Evolutionary conservation across 1,140 invertebrate species (phyloP).

Genomic region (Drosophila sturtevanti): DNA sequence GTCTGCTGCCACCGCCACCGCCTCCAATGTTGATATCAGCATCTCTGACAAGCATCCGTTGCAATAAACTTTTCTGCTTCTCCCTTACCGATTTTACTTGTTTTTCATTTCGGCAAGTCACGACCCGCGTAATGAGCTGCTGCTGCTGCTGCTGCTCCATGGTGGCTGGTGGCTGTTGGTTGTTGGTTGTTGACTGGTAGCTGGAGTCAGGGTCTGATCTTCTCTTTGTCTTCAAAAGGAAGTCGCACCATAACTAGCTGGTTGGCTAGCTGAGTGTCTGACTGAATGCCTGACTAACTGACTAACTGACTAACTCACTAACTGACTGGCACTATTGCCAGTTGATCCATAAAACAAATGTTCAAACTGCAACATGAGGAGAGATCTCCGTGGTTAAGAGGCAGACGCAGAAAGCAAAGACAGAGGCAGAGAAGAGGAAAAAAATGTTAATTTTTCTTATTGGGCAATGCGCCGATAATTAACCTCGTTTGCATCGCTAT

Average conservation of each 20-base stretch:
- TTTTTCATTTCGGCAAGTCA: conserved; percentile 80
- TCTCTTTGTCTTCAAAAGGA: conserved; percentile 63
- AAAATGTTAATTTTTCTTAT: conserved; percentile 77
- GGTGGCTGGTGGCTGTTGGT: too few relatives aligned
- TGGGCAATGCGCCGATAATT: conserved; percentile 73
- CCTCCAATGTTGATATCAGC: conserved; percentile 61
- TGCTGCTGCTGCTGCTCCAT: conserved; percentile 1
- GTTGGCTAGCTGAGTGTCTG: conserved; percentile 13
- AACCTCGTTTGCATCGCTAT: conserved; percentile 65
- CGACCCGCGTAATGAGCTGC: conserved; percentile 76
- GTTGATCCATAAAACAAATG: conserved; percentile 14
- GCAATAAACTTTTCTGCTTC: conserved; percentile 57
- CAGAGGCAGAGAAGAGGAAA: background rate
- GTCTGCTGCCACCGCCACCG: conserved; percentile 38
- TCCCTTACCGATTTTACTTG: conserved; percentile 69
- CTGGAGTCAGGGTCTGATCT: conserved; percentile 46
- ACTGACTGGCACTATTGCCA: conserved; percentile 24
- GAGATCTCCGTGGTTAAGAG: background rate
- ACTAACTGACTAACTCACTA: background rate
- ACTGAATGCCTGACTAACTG: background rate
- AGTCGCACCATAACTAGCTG: conserved; percentile 33
- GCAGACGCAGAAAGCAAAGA: too few relatives aligned
- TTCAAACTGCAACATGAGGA: background rate
- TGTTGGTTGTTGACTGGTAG: too few relatives aligned
- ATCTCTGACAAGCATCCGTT: conserved; percentile 75